Base-by-base conservation (phyloP, 2,888 invertebrate species). In the Lacanobia oleracea region DNA sequence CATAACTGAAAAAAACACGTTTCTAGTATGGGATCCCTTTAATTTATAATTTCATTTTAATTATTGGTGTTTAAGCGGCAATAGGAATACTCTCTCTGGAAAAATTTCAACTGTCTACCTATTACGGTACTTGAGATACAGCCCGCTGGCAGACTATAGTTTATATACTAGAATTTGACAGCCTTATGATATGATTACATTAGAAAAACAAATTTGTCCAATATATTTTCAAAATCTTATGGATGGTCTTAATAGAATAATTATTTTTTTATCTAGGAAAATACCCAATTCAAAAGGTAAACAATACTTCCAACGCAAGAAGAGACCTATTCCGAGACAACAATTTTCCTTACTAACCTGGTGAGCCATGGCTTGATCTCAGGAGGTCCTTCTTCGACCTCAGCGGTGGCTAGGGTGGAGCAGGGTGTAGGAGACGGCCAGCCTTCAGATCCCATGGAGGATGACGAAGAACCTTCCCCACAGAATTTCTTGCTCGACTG, bases 331-430 rank as follows among this genome's bases (percentile, higher is more conserved):
- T 9, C 1, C 2, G 4, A 50, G 1, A 2, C n/a, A 12, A 37
- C 40, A 7, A 2, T 57, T 57, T 8, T 37, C 12, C 7, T 23
- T 1, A 57, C 83, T 21, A 77, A 95, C 95, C 91, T 93, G 79
- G 88, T 92, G 0, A 96, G 88, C 95, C 95, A 96, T 53, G 92
- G 93, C 67, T 93, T 93, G 3, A 95, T 77, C 43, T 95, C 95
- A 0, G 95, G 91, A 1, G 94, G 92, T 4, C 90, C 90, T 57
- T 90, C 90, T 0, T 81, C 50, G 16, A 33, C 56, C 48, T 75
- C 78, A 63, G 77, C 45, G 23, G 81, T 73, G 7, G 73, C 53
- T 8, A 84, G 72, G 50, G 87, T 84, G n/a, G 87, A 79, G 18
- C 87, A 68, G 9, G 90, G 77, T 51, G 80, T 82, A 16, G 87